Evolutionary conservation across 1,140 invertebrate genomes (phyloP), one percentile per base, ranked within the genome.

Genomic region (Pararge aegeria): DNA sequence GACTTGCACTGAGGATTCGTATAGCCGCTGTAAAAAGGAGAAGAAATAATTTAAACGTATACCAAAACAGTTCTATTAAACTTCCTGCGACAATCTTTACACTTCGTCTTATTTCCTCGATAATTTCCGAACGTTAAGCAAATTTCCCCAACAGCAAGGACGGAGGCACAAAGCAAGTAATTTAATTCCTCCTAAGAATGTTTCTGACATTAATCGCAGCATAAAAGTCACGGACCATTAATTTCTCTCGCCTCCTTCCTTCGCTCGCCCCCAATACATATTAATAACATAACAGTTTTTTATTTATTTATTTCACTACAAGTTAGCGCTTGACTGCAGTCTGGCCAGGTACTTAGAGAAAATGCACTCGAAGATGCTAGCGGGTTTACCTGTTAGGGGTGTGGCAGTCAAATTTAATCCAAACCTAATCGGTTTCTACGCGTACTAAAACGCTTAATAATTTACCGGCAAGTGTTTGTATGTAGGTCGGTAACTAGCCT

Each of bases 211-310:
- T 44, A 55, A 55, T 44, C 21, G 15, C 53, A 29, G 40, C 38
- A 30, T 20, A 21, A 40, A 53, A 44, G 21, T 55, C 21, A 55
- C 53, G 21, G 21, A 2, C 21, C 38, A 55, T 55, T 55, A 55
- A 55, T 16, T 29, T 55, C 53, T 55, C 44, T n/a, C 44, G 38
- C 5, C 37, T 13, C 37, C 53, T 13, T 19, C 34, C n/a, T 29
- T 34, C 13, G 7, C n/a, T 30, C 16, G 38, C 13, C 15, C 53
- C 24, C 38, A 21, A 55, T 55, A 55, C 53, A 55, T 55, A 44
- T 27, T 30, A 55, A 55, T 55, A 20, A n/a, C 30, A 30, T 24
- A 29, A 29, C 38, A 1, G 13, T 24, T 10, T 13, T 10, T 29
- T 19, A 44, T 19, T 16, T 5, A 15, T 9, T 27, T 27, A 9